A percentile compares a stretch with the other conserved stretches of the same genome.
Conservation (phyloP, 2,888 invertebrate genomes). For the Drosophila mayaguana region DNA sequence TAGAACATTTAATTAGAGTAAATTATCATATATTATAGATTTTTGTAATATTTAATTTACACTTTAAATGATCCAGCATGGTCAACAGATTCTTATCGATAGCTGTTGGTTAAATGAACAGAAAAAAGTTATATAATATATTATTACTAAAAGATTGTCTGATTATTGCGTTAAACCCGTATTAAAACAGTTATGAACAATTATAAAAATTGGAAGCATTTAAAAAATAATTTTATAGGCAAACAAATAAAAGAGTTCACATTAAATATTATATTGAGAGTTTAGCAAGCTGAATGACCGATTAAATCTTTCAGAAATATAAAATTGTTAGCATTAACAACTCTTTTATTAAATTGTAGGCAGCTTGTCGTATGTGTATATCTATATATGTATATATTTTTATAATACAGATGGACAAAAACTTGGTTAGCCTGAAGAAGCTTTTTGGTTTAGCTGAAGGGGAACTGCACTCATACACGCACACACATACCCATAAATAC, state of each 20-base stretch:
- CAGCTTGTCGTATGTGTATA: background rate
- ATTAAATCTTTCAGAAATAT: background rate
- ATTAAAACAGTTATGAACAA: background rate
- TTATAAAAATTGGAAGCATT: background rate
- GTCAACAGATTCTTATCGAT: background rate
- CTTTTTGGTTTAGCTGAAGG: background rate
- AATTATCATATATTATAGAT: no score
- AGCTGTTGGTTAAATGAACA: background rate
- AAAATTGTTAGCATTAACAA: constrained; percentile 1
- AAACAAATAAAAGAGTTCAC: background rate
- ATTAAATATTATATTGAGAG: background rate
- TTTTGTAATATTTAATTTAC: no score
- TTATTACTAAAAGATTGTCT: background rate
- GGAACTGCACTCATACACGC: background rate
- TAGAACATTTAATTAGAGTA: no score
- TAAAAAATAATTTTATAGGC: background rate
- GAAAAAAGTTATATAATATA: background rate
- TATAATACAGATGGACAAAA: constrained; percentile 13
- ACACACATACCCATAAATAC: background rate
- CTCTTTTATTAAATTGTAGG: constrained; percentile 7
- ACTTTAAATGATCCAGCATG: no score
- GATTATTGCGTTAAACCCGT: background rate
- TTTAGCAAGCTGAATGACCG: background rate
- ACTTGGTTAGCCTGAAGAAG: background rate
- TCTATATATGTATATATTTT: background rate